Percentiles rank a stretch among this genome's conserved stretches.
phyloP scores from a whole-genome alignment of 1,140 invertebrate genomes.

The Saccostrea cuccullata region DNA sequence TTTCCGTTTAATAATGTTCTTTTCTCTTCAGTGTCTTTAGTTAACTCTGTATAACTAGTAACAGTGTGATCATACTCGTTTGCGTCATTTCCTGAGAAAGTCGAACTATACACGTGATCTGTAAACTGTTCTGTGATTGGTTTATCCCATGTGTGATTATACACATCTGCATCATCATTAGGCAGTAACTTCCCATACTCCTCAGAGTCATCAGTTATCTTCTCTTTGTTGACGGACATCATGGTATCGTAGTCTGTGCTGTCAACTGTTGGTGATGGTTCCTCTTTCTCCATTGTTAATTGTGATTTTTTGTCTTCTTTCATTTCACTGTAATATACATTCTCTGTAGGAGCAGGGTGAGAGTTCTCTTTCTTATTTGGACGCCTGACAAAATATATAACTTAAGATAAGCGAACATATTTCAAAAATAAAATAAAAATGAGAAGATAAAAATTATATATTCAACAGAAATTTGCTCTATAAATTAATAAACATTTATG shows the following conservation, averaged over 20 bases:
- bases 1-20: no score
- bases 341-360: background rate
- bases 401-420: no score
- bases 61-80: background rate
- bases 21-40: no score
- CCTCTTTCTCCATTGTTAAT: no score
- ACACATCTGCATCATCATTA: background rate
- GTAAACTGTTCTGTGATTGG: background rate
- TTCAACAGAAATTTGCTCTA: no score
- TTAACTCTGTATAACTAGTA: background rate
- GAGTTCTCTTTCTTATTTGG: background rate
- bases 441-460: no score
- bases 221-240: background rate
- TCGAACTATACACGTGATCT: slow-evolving; percentile 5
- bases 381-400: background rate
- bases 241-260: background rate
- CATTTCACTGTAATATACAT: background rate
- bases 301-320: no score
- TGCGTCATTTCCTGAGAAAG: background rate
- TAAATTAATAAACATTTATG: no score
- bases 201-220: background rate
- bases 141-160: slow-evolving; percentile 20
- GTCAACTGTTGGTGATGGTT: background rate
- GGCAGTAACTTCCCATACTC: background rate
- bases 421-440: no score